These are phyloP conservation scores for Caranx ignobilis DNA, from an alignment of 2,113 vertebrate genomes.

Conservation along the genomic window DNA sequence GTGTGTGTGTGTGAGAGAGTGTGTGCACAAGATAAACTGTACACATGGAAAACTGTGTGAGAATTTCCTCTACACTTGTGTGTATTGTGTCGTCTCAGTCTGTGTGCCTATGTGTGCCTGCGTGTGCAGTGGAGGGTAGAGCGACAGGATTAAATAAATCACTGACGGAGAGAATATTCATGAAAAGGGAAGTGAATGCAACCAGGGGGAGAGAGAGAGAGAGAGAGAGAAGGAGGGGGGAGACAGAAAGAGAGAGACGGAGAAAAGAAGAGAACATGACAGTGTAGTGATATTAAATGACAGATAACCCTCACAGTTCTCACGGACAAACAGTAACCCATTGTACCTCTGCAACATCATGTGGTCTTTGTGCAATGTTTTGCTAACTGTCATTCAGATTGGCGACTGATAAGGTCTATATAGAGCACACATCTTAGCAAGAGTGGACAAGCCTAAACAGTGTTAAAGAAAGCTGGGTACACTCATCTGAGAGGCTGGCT, in stretches of 20 bases:
- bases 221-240: no score
- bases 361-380: conserved; percentile 10
- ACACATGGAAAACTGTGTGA: conserved; percentile 21
- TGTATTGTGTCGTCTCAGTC: conserved; percentile 29
- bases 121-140: conserved; percentile 63
- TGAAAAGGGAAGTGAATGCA: conserved; percentile 69
- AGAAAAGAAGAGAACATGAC: conserved; percentile 42
- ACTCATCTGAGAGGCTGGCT: neutral
- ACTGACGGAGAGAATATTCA: conserved; percentile 75
- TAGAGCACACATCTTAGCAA: conserved; percentile 12
- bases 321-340: conserved; percentile 69
- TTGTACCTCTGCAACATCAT: conserved; percentile 30
- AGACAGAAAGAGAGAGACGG: conserved; percentile 15
- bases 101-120: conserved; percentile 1
- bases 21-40: conserved; percentile 44
- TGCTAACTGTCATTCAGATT: conserved; percentile 7
- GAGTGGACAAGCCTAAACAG: neutral
- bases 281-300: conserved; percentile 71
- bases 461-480: neutral
- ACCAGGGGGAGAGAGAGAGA: conserved; percentile 3
- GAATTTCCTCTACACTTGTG: conserved; percentile 45
- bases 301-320: conserved; percentile 62
- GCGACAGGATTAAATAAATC: conserved; percentile 76
- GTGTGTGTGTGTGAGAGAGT: neutral
- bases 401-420: conserved; percentile 6